Base-by-base conservation (phyloP, 2,797 vertebrate genomes). In the Gymnoscopelus braueri region DNA sequence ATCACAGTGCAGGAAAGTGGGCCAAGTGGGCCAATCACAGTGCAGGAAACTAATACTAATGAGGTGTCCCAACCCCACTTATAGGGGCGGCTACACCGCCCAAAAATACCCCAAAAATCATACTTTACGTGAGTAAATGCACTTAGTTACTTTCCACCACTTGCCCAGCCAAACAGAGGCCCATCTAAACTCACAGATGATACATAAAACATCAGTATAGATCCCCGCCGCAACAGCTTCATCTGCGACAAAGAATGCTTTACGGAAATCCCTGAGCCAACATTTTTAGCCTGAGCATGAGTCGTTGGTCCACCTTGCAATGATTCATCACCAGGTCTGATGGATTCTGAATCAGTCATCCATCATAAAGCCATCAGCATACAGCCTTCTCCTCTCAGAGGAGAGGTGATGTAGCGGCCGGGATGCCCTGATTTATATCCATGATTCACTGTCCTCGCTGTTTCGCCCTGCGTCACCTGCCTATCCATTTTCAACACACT, bases 291-390 rank as follows among this genome's bases (percentile, higher is more conserved):
- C 54, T 3, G 48, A 74, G 15, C 70, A 29, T 19, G 5, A 8
- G 19, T 80, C 49, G 63, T 62, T 62, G 48, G 29, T 78, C 67
- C 59, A 57, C 72, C 66, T 63, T 0, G 15, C 63, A 24, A 49
- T 71, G 74, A 82, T 88, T 60, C 72, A 83, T 89, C 83, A 72
- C 59, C 24, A 5, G 47, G 65, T 75, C 72, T 74, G 72, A 82
- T 71, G 64, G 68, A 63, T 68, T 19, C 60, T 64, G 76, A 84
- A 77, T 71, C 77, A 57, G 65, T 58, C 86, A 87, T 90, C 81
- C 80, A 84, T 92, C 89, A 88, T 69, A 88, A 89, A 85, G 75
- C 85, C 87, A 86, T 89, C 83, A 86, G 60, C 85, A 68, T 65
- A 72, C 77, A 78, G 79, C 71, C 80, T 76, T 73, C 68, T 57